phyloP scores from a whole-genome alignment of 2,797 vertebrate species.

The Ptychobarbus kaznakovi region DNA sequence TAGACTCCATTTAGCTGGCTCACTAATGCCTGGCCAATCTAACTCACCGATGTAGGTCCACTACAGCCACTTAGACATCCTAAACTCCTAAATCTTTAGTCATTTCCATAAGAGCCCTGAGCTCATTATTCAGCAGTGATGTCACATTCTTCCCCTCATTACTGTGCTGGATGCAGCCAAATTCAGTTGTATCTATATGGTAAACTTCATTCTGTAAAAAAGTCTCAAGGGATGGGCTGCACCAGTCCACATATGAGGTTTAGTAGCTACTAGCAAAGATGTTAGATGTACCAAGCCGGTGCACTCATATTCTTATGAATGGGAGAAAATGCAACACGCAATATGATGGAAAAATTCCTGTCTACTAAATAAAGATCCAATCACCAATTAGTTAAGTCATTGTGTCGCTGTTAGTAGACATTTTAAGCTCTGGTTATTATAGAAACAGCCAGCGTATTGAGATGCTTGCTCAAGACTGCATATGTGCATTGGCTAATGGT shows the following conservation, averaged over 20 bases:
- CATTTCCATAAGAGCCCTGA: conserved; percentile 2
- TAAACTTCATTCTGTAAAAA: background rate
- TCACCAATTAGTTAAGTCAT: background rate
- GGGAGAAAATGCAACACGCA: background rate
- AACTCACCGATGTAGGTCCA: background rate
- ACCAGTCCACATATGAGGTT: background rate
- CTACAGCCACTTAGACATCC: conserved; percentile 6
- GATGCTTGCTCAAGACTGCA: too few relatives aligned
- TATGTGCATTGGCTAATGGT: too few relatives aligned
- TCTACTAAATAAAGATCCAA: too few relatives aligned
- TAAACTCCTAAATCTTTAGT: conserved; percentile 1
- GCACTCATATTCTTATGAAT: background rate
- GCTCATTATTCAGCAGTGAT: conserved; percentile 31
- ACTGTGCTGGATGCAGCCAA: background rate
- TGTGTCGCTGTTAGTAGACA: too few relatives aligned
- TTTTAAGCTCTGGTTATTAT: too few relatives aligned
- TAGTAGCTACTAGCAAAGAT: background rate
- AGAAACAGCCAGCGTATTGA: too few relatives aligned
- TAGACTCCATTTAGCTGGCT: conserved; percentile 13
- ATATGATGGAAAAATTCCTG: background rate
- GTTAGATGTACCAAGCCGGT: background rate
- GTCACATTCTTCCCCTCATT: conserved; percentile 26
- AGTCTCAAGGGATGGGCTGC: background rate
- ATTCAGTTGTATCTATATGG: background rate
- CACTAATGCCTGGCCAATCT: background rate